Percentiles rank a stretch among this genome's conserved stretches.
Conservation (phyloP, 2,888 invertebrate genomes). For the Phengaris alcon region DNA sequence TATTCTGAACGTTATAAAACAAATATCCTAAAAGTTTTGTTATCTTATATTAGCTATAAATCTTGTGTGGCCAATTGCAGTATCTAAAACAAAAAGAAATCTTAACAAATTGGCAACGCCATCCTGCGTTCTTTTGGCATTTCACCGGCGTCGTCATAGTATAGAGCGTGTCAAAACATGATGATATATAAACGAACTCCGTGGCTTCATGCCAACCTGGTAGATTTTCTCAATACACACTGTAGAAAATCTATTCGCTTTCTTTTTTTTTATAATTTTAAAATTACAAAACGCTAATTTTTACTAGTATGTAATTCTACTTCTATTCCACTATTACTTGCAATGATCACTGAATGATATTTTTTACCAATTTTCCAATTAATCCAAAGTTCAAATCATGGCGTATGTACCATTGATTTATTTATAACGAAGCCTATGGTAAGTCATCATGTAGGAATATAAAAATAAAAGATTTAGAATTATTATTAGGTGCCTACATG, state of each 20-base stretch:
- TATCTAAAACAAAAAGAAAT: constrained; percentile 37
- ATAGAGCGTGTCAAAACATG: constrained; percentile 65
- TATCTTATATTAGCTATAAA: constrained; percentile 12
- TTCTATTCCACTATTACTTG: too few species aligned
- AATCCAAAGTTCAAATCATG: too few species aligned
- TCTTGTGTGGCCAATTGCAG: constrained; percentile 24
- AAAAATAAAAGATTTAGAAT: too few species aligned
- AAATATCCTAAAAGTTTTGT: background rate
- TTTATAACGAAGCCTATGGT: too few species aligned
- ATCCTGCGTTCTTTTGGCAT: constrained; percentile 47
- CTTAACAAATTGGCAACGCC: constrained; percentile 40
- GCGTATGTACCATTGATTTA: too few species aligned
- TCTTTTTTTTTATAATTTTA: background rate
- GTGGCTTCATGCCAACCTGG: constrained; percentile 69
- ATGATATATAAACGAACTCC: constrained; percentile 67
- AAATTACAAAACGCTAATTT: too few species aligned
- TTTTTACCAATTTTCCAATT: too few species aligned
- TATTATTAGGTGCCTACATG: too few species aligned
- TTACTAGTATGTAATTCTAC: too few species aligned
- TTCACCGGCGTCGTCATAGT: constrained; percentile 54
- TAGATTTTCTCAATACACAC: constrained; percentile 46
- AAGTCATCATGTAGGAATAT: too few species aligned
- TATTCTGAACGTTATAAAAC: background rate
- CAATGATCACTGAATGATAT: too few species aligned
- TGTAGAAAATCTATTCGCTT: constrained; percentile 28